A percentile compares a stretch with the other conserved stretches of the same genome.
Evolutionary conservation across 2,797 vertebrate genomes (phyloP).

Genomic region (Aplochiton taeniatus): DNA sequence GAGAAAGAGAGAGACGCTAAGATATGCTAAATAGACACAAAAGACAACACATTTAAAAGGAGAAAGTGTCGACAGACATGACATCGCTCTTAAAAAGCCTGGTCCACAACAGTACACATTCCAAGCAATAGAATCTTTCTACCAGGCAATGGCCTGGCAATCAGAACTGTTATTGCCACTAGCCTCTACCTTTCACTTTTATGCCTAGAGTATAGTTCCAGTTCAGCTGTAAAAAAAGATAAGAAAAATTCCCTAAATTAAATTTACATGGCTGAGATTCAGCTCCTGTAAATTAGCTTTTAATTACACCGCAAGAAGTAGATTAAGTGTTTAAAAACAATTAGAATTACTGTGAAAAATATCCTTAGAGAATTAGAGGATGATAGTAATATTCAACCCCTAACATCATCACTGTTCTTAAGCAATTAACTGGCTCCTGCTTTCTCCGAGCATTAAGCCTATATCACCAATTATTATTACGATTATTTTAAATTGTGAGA

Average conservation of each 20-base stretch:
- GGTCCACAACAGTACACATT: background rate
- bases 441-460: constrained; percentile 20
- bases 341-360: background rate
- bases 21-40: no score
- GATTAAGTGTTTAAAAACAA: constrained; percentile 4
- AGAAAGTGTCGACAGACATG: constrained; percentile 19
- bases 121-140: background rate
- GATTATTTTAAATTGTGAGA: constrained; percentile 11
- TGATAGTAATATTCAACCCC: background rate
- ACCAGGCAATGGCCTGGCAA: background rate
- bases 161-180: background rate
- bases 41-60: background rate
- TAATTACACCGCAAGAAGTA: constrained; percentile 41
- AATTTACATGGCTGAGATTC: constrained; percentile 19
- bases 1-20: no score
- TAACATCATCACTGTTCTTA: constrained; percentile 30
- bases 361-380: no score
- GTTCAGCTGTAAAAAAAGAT: background rate
- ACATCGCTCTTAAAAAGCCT: background rate
- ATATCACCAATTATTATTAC: constrained; percentile 23
- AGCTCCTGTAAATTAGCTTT: constrained; percentile 28
- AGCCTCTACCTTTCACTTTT: background rate
- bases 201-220: background rate
- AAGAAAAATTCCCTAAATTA: constrained; percentile 8
- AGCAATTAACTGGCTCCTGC: constrained; percentile 36